phyloP scores from a whole-genome alignment of 2,797 vertebrate genomes.

The Anomalospiza imberbis region DNA sequence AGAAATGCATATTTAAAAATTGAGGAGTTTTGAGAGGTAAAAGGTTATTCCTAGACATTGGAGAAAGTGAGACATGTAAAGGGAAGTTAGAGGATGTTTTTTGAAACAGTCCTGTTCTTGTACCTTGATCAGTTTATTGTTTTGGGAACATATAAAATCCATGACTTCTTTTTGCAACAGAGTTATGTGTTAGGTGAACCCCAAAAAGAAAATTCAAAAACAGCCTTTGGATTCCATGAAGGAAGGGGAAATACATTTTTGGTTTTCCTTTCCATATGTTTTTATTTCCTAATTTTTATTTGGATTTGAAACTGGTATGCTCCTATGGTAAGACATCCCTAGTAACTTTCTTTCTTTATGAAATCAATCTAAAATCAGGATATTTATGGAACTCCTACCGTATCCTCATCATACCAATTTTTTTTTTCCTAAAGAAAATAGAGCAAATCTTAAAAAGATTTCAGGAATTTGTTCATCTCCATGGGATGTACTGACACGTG shows the following conservation, averaged over 20 bases:
- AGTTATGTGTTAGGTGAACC: neutral
- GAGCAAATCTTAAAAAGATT: neutral
- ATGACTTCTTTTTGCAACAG: neutral
- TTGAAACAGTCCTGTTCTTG: neutral
- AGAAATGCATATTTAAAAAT: neutral
- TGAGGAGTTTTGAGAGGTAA: neutral
- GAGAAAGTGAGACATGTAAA: neutral
- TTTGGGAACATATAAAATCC: neutral
- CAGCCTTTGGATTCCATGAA: neutral
- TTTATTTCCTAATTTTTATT: neutral
- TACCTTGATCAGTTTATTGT: neutral
- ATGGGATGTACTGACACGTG: neutral
- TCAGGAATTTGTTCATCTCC: neutral
- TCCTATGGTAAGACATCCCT: neutral
- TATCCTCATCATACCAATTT: neutral
- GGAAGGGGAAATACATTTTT: neutral
- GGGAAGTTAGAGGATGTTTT: neutral
- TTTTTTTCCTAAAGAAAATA: neutral
- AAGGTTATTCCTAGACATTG: neutral
- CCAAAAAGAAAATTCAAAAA: neutral
- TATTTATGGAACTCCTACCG: neutral
- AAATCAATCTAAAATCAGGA: neutral
- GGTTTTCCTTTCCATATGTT: neutral
- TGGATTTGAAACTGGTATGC: neutral
- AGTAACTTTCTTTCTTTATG: neutral